Conservation (phyloP, 2,888 invertebrate genomes). For the Leptopilina syphax region DNA sequence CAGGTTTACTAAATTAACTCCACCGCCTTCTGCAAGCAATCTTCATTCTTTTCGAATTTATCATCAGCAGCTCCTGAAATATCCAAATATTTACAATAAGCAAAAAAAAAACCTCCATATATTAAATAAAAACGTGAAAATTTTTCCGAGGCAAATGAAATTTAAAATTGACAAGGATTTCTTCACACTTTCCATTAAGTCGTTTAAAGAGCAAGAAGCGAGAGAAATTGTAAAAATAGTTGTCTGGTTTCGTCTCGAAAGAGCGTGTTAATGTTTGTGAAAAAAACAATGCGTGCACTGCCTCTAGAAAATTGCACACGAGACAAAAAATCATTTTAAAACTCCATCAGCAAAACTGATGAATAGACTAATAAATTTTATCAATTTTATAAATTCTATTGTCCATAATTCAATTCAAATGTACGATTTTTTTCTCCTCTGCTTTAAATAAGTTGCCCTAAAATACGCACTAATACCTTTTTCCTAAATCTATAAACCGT, state of each 20-base stretch:
- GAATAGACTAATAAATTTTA: no score
- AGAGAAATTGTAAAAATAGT: constrained; percentile 35
- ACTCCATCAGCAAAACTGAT: not conserved
- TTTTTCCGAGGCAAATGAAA: constrained; percentile 32
- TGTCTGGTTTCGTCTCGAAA: constrained; percentile 30
- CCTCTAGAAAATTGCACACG: constrained; percentile 15
- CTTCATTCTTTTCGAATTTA: constrained; percentile 51
- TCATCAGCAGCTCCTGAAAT: constrained; percentile 39
- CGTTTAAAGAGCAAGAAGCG: constrained; percentile 7
- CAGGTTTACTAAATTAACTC: constrained; percentile 64
- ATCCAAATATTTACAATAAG: not conserved
- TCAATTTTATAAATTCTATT: no score
- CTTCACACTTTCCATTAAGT: constrained; percentile 48
- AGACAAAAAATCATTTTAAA: not conserved
- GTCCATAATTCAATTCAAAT: no score
- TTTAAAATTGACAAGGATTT: constrained; percentile 11
- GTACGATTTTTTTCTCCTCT: no score
- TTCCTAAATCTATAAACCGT: not conserved
- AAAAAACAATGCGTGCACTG: constrained; percentile 33
- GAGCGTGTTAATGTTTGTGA: constrained; percentile 31
- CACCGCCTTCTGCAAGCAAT: constrained; percentile 43
- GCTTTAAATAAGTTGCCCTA: no score
- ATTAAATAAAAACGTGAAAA: not conserved
- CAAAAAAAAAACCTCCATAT: not conserved
- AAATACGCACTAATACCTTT: no score